Percentiles rank a stretch among this genome's conserved stretches.
phyloP scores from a whole-genome alignment of 23 tunicate genomes.

The Oikopleura dioica region DNA sequence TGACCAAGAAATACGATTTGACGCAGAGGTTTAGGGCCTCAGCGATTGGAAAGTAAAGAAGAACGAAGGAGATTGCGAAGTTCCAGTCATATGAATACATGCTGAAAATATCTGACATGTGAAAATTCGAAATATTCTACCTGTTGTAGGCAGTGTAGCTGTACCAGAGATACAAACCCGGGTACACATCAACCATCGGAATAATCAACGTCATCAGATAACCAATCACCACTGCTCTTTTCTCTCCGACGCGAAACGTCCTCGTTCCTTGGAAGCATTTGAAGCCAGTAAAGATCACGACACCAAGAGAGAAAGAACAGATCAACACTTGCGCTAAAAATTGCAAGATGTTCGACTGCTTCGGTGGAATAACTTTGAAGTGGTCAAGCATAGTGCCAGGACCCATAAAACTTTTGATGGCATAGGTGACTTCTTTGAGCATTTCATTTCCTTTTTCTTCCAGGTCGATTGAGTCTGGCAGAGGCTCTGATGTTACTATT shows the following conservation, averaged over 20 bases:
- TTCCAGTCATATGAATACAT: not conserved
- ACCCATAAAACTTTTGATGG: not conserved
- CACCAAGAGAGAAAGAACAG: not conserved
- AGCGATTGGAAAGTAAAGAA: not conserved
- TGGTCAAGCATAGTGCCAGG: not conserved
- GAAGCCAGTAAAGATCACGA: not conserved
- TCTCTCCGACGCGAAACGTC: not conserved
- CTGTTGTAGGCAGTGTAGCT: not conserved
- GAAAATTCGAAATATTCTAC: not conserved
- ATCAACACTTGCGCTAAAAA: not conserved
- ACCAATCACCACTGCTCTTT: not conserved
- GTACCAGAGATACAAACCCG: not conserved
- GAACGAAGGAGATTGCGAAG: not conserved
- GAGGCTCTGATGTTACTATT: not conserved
- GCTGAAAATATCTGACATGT: no score
- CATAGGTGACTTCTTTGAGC: not conserved
- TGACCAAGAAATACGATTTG: not conserved
- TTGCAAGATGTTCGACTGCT: not conserved
- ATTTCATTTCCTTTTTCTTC: not conserved
- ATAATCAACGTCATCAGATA: not conserved
- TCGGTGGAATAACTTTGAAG: not conserved
- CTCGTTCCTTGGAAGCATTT: not conserved
- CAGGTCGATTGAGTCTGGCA: not conserved
- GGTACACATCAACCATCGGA: not conserved
- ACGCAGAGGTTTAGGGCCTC: not conserved